Base-by-base conservation (phyloP, 2,113 vertebrate genomes). In the Corydoras sp. region DNA sequence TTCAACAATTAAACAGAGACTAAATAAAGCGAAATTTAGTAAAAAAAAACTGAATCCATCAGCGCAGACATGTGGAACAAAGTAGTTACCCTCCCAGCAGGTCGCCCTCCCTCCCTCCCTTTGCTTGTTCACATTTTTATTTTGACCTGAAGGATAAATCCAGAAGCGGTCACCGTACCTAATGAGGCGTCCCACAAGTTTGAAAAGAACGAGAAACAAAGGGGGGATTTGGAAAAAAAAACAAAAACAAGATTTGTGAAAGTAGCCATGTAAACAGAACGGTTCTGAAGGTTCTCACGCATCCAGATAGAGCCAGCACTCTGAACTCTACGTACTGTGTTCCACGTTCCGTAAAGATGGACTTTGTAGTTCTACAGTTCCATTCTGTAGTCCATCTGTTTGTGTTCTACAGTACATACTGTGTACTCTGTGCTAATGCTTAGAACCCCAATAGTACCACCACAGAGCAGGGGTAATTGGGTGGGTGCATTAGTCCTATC, bases 41-140 rank as follows among this genome's bases (percentile, higher is more conserved):
- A 83, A 73, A 53, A 53, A 53, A 53, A 53, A 53, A 87, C 81
- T 76, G 85, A 86, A 89, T 89, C 84, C 84, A 90, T 90, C 88
- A 90, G 87, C 76, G 4, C 54, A 76, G 89, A 90, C 89, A 87
- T 82, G 86, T 89, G 85, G 89, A 89, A 88, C 86, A 87, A 89
- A 88, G 82, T 82, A 86, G 80, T 69, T 71, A 69, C 84, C 81
- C 85, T 84, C 85, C 74, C 83, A 79, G 84, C 80, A 79, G 79
- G 83, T 75, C 43, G 77, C 18, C 18, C 18, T 24, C 18, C 49
- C 1, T 64, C 72, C 81, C 80, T 81, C 80, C 66, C 72, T 74
- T 84, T 86, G 83, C 88, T 86, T 86, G 83, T 89, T 89, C 85
- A 78, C 81, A 80, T 85, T 83, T 81, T 75, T 79, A 55, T 56